A percentile compares a stretch with the other conserved stretches of the same genome.
Evolutionary conservation across 2,888 invertebrate species (phyloP).

Genomic region (Polydrusus tereticollis): DNA sequence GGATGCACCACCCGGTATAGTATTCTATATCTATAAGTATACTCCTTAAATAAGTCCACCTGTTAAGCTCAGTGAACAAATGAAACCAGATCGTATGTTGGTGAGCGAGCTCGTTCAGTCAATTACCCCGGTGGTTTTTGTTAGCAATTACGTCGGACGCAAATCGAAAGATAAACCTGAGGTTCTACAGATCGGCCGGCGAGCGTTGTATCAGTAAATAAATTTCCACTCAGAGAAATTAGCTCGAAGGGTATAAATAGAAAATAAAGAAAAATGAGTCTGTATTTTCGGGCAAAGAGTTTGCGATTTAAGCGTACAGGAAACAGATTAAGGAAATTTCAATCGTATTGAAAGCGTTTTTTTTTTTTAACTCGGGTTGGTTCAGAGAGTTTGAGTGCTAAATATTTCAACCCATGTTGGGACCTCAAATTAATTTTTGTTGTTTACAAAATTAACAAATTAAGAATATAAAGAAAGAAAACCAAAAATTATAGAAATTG

Average conservation of each 20-base stretch:
- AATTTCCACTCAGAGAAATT: slow-evolving; percentile 17
- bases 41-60: slow-evolving; percentile 8
- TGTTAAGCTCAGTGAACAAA: slow-evolving; percentile 23
- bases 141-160: slow-evolving; percentile 22
- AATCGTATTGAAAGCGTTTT: too few relatives aligned
- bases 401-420: too few relatives aligned
- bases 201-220: neutral
- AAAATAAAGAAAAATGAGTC: neutral
- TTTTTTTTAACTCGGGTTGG: too few relatives aligned
- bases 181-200: neutral
- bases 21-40: neutral
- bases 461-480: too few relatives aligned
- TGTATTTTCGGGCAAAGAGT: neutral
- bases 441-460: too few relatives aligned
- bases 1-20: too few relatives aligned
- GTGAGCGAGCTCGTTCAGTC: slow-evolving; percentile 24
- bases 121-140: slow-evolving; percentile 33
- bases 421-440: too few relatives aligned
- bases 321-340: too few relatives aligned
- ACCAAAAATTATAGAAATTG: too few relatives aligned
- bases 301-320: too few relatives aligned
- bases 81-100: slow-evolving; percentile 20
- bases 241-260: neutral
- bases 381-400: too few relatives aligned
- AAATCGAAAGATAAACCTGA: slow-evolving; percentile 14